Conservation (phyloP, 2,113 vertebrate species). For the Notechis scutatus region DNA sequence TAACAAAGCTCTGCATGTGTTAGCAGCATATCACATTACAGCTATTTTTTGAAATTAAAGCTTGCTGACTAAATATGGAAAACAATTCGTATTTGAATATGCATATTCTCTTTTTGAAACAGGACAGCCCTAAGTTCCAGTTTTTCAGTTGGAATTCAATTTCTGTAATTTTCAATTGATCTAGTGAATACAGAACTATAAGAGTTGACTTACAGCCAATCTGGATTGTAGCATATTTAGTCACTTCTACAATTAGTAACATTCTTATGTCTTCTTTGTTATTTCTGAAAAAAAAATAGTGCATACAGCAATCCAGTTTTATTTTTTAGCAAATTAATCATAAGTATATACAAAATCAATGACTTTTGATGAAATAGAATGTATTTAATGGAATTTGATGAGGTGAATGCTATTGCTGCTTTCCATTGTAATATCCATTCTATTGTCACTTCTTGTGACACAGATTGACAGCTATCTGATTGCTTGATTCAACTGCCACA, state of each 20-base stretch:
- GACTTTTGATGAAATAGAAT: neutral
- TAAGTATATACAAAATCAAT: neutral
- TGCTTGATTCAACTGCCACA: neutral
- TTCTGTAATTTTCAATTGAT: neutral
- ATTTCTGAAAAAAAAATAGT: conserved; percentile 51
- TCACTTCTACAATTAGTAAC: neutral
- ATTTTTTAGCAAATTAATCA: neutral
- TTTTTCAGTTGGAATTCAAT: neutral
- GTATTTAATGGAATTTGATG: conserved; percentile 11
- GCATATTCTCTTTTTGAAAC: neutral
- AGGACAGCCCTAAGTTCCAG: neutral
- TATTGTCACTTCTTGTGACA: conserved; percentile 33
- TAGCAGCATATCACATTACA: neutral
- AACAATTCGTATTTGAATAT: neutral
- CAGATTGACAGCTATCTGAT: neutral
- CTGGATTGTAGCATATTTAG: neutral
- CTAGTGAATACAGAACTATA: neutral
- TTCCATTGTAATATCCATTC: neutral
- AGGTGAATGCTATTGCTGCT: conserved; percentile 14
- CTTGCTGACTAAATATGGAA: neutral
- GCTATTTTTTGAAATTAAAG: conserved; percentile 6
- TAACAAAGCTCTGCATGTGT: neutral
- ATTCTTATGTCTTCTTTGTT: conserved; percentile 68
- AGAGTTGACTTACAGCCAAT: neutral
- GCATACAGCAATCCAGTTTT: conserved; percentile 47